These are phyloP conservation scores for Argopecten irradians DNA, from an alignment of 1,140 invertebrate species.

Conservation along the genomic window DNA sequence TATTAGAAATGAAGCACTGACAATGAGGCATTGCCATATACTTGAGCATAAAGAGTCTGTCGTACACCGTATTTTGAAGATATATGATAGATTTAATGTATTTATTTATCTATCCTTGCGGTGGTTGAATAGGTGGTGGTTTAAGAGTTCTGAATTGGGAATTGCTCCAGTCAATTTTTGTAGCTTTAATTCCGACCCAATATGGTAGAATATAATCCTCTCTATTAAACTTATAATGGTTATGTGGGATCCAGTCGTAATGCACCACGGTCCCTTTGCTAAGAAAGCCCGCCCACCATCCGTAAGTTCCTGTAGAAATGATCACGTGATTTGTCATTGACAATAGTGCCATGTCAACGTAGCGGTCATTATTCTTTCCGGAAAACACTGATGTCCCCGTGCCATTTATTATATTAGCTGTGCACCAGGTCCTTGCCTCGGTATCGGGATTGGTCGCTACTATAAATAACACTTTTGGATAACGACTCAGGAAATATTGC, in stretches of 20 bases:
- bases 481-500: slow-evolving; percentile 37
- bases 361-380: neutral
- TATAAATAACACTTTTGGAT: slow-evolving; percentile 48
- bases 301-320: slow-evolving; percentile 63
- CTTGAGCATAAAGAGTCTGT: too few relatives aligned
- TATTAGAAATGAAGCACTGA: too few relatives aligned
- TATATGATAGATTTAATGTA: too few relatives aligned
- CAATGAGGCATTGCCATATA: too few relatives aligned
- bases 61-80: too few relatives aligned
- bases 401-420: slow-evolving; percentile 25
- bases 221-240: slow-evolving; percentile 29
- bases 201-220: slow-evolving; percentile 48
- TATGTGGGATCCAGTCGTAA: slow-evolving; percentile 55
- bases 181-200: slow-evolving; percentile 50
- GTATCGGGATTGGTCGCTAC: slow-evolving; percentile 43
- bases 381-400: slow-evolving; percentile 5
- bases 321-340: slow-evolving; percentile 62
- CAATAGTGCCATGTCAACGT: slow-evolving; percentile 62
- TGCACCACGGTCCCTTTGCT: slow-evolving; percentile 63
- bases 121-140: neutral
- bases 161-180: neutral
- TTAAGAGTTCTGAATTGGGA: neutral
- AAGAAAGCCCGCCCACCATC: slow-evolving; percentile 67
- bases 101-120: neutral
- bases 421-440: slow-evolving; percentile 37